Evolutionary conservation across 1,140 invertebrate genomes (phyloP).

Genomic region (Prorops nasuta): DNA sequence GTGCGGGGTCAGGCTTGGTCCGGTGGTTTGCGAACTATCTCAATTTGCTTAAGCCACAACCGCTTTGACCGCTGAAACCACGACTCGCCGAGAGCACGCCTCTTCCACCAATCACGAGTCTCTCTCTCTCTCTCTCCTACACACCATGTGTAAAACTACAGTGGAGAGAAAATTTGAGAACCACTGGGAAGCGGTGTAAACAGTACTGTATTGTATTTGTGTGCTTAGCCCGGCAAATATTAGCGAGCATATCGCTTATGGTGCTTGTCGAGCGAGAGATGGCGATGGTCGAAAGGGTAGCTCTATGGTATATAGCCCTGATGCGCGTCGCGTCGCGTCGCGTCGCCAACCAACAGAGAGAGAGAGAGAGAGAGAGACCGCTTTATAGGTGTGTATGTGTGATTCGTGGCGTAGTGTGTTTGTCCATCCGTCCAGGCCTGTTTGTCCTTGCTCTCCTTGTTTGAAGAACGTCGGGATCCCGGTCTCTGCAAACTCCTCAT

Average conservation of each 20-base stretch:
- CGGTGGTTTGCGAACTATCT: conserved; percentile 57
- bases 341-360: conserved; percentile 4
- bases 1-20: too few species aligned
- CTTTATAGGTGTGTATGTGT: conserved; percentile 2
- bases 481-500: conserved; percentile 53
- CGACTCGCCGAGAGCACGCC: conserved; percentile 47
- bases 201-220: conserved; percentile 50
- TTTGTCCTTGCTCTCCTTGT: conserved; percentile 42
- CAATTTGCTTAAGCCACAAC: conserved; percentile 56
- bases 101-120: too few species aligned
- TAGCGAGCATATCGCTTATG: conserved; percentile 56
- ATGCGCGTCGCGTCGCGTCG: background rate
- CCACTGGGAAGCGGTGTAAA: conserved; percentile 31
- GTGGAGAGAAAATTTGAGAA: conserved; percentile 13
- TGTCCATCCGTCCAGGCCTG: conserved; percentile 41
- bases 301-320: background rate
- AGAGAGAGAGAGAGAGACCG: background rate
- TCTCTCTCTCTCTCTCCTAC: conserved; percentile 7
- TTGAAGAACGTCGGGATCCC: conserved; percentile 51
- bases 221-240: conserved; percentile 53
- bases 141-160: background rate
- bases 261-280: conserved; percentile 40
- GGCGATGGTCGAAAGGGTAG: conserved; percentile 31
- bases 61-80: conserved; percentile 50
- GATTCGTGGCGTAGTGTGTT: conserved; percentile 41